Evolutionary conservation across 2,797 vertebrate genomes (phyloP).

Genomic region (Fistularia tabacaria): DNA sequence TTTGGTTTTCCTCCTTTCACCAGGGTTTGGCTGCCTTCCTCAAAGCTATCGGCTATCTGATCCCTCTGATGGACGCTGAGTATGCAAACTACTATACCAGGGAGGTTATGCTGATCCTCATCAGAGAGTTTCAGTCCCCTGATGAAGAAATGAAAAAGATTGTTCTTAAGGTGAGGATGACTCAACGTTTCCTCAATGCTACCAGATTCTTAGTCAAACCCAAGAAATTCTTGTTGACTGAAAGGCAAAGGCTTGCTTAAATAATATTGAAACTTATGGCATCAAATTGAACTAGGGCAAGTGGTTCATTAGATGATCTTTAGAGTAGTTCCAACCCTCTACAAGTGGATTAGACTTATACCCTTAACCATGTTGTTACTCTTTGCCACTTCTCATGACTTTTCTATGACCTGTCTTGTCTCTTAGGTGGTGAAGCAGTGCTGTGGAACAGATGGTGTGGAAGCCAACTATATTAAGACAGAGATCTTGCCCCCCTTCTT

Average conservation of each 20-base stretch:
- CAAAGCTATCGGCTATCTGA: conserved; percentile 98
- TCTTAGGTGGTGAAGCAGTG: conserved; percentile 96
- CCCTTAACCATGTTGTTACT: conserved; percentile 53
- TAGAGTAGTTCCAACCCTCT: conserved; percentile 19
- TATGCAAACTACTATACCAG: conserved; percentile 99
- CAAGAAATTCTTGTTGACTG: too few species aligned
- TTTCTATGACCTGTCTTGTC: neutral
- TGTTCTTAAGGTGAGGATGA: conserved; percentile 85
- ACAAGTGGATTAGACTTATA: conserved; percentile 51
- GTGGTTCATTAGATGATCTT: conserved; percentile 38
- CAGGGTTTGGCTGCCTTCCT: conserved; percentile 98
- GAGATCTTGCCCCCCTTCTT: conserved; percentile 99
- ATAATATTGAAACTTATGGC: neutral
- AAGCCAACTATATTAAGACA: conserved; percentile 99
- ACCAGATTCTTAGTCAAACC: too few species aligned
- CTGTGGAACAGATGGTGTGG: conserved; percentile 97
- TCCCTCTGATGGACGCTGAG: conserved; percentile 98
- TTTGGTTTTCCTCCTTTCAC: neutral
- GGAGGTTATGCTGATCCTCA: conserved; percentile 99
- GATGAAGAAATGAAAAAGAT: conserved; percentile 99
- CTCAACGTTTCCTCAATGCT: too few species aligned
- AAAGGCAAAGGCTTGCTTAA: too few species aligned
- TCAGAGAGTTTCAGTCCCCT: conserved; percentile 98
- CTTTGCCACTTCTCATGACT: neutral
- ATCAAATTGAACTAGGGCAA: conserved; percentile 49